A percentile compares a stretch with the other conserved stretches of the same genome.
These are phyloP conservation scores for Aricia agestis DNA, from an alignment of 1,140 invertebrate genomes.

Conservation along the genomic window DNA sequence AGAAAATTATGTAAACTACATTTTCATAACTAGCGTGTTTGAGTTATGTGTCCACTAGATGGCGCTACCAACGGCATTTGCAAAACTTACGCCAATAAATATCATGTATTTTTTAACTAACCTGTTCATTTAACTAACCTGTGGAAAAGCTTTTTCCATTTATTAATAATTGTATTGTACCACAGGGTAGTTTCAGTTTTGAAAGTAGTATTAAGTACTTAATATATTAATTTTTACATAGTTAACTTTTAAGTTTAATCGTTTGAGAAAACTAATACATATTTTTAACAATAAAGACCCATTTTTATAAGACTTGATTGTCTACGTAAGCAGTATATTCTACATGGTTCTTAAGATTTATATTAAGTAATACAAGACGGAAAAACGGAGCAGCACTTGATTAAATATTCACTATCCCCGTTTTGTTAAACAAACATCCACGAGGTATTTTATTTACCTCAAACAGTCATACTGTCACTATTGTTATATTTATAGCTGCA, in stretches of 20 bases:
- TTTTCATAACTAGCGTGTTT: not conserved
- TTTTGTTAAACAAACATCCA: constrained; percentile 11
- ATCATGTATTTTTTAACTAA: too few species aligned
- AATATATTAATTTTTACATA: too few species aligned
- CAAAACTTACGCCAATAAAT: too few species aligned
- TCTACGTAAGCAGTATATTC: not conserved
- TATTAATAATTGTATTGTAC: too few species aligned
- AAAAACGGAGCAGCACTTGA: constrained; percentile 15
- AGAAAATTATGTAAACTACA: not conserved
- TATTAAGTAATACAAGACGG: not conserved
- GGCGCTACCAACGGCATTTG: not conserved
- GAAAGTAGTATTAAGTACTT: too few species aligned
- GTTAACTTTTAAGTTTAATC: too few species aligned
- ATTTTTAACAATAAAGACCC: too few species aligned
- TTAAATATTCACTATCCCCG: constrained; percentile 17
- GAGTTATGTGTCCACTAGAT: not conserved
- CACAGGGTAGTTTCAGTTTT: too few species aligned
- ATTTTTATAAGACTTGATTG: too few species aligned
- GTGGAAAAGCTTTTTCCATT: too few species aligned
- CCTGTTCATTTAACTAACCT: too few species aligned
- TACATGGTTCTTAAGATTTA: constrained; percentile 1
- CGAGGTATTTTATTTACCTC: constrained; percentile 11
- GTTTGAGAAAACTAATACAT: too few species aligned
- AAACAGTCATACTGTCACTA: not conserved
- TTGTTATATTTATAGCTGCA: not conserved